Evolutionary conservation across 2,888 invertebrate genomes (phyloP).

Genomic region (Nemoura dubitans): DNA sequence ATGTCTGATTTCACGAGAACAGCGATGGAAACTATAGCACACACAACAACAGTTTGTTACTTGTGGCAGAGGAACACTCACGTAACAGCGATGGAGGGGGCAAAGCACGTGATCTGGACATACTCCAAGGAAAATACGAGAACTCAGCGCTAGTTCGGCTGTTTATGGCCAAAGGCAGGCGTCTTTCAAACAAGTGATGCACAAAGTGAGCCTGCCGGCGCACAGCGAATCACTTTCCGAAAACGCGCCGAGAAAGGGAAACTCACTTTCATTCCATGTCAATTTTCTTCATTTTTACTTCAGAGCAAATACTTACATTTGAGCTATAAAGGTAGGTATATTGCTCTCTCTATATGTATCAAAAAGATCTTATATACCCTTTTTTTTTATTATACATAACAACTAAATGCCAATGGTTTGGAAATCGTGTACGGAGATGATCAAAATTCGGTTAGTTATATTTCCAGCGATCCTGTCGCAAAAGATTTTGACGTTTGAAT

Average conservation of each 20-base stretch:
- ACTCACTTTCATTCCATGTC: neutral
- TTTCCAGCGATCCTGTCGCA: neutral
- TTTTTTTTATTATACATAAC: too few species aligned
- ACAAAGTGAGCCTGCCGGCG: neutral
- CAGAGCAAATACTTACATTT: too few species aligned
- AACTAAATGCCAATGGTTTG: too few species aligned
- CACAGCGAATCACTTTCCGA: neutral
- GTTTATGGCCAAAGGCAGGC: neutral
- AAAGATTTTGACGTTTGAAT: neutral
- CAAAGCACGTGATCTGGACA: slow-evolving; percentile 25
- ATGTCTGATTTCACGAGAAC: neutral
- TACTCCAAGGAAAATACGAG: neutral
- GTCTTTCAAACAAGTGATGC: neutral
- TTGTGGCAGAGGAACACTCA: neutral
- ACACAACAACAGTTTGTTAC: neutral
- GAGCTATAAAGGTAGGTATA: too few species aligned
- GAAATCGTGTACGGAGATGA: too few species aligned
- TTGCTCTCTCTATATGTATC: too few species aligned
- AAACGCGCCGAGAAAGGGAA: neutral
- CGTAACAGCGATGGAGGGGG: neutral
- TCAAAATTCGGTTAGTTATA: too few species aligned
- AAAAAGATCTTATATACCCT: too few species aligned
- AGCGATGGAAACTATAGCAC: neutral
- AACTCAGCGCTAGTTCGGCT: neutral
- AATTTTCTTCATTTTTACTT: neutral